Base-by-base conservation (phyloP, 2,888 invertebrate species). In the Lycia hirtaria region DNA sequence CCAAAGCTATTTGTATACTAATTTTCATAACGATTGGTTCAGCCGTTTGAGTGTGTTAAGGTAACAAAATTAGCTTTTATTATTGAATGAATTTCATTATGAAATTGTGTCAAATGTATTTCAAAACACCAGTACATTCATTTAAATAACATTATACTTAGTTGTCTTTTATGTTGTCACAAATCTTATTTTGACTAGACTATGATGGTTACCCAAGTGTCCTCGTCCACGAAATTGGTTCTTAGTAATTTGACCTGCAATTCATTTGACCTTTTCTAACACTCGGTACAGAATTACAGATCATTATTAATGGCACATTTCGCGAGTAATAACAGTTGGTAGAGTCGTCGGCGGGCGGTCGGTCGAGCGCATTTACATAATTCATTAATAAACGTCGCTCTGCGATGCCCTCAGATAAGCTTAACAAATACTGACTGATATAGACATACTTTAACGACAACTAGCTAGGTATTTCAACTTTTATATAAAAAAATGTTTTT, bases 321-420 rank as follows among this genome's bases (percentile, higher is more conserved):
- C 71, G 80, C 84, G 76, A 78, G 79, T 83, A 80, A 82, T 85
- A 79, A 80, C 20, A 83, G 79, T 78, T 72, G 73, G 78, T 75
- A 72, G 72, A 77, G 70, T 67, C 71, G 73, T 68, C 69, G 71
- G 75, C 74, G 71, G 64, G 76, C 73, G 77, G 72, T 68, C 76
- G 80, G 71, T 71, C 77, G 71, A 68, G 45, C 72, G 63, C 73
- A 88, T 88, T 88, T 85, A 80, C 87, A 88, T 88, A 88, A 85
- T 87, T 85, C 87, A 88, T 88, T 87, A 85, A 85, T 88, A 88
- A 78, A 83, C 77, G 87, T 87, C 88, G 73, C 67, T 71, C 68
- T 63, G 76, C 81, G 87, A 87, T 88, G 84, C 78, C 81, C 78
- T 79, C 85, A 73, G 87, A 87, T 88, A 86, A 85, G 80, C 77